Percentiles rank a stretch among this genome's conserved stretches.
These are phyloP conservation scores for Capitulum mitella DNA, from an alignment of 2,888 invertebrate genomes.

Conservation along the genomic window DNA sequence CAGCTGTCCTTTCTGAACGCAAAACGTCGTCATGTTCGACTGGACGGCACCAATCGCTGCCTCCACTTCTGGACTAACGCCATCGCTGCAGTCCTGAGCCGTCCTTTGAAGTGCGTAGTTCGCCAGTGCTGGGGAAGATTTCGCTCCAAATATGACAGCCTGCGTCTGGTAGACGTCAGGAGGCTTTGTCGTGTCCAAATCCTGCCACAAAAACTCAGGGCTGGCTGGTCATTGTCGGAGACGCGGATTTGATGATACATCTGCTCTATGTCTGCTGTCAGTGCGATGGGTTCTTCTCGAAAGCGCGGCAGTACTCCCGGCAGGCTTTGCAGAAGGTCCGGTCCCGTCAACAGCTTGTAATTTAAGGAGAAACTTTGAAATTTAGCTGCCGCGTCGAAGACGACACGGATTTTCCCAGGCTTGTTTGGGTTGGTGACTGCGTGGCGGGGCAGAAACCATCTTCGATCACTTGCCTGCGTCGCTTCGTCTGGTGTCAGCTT, in stretches of 20 bases:
- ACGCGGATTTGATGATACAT: not conserved
- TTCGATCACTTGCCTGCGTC: not conserved
- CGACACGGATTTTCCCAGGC: slow-evolving; percentile 35
- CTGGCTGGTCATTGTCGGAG: not conserved
- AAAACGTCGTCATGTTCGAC: not conserved
- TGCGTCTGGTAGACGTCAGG: not conserved
- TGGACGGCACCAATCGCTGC: too few relatives aligned
- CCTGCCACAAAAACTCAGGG: not conserved
- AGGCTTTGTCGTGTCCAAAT: not conserved
- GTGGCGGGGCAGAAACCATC: slow-evolving; percentile 36
- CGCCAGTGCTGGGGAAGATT: not conserved
- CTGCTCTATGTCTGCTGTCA: not conserved
- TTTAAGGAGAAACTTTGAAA: not conserved
- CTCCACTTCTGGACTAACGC: too few relatives aligned
- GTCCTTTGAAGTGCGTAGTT: not conserved
- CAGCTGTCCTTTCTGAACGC: not conserved
- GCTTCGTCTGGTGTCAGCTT: not conserved
- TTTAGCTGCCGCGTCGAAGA: slow-evolving; percentile 34
- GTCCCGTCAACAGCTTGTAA: not conserved
- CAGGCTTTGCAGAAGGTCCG: not conserved
- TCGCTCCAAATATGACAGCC: not conserved
- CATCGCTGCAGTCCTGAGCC: not conserved
- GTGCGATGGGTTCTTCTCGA: not conserved
- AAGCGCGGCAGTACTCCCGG: not conserved
- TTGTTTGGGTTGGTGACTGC: slow-evolving; percentile 35